Evolutionary conservation across 37 sponge, comb jelly and placozoan species (phyloP), one percentile per base, ranked within the genome.

Genomic region (Trichoplax adhaerens): DNA sequence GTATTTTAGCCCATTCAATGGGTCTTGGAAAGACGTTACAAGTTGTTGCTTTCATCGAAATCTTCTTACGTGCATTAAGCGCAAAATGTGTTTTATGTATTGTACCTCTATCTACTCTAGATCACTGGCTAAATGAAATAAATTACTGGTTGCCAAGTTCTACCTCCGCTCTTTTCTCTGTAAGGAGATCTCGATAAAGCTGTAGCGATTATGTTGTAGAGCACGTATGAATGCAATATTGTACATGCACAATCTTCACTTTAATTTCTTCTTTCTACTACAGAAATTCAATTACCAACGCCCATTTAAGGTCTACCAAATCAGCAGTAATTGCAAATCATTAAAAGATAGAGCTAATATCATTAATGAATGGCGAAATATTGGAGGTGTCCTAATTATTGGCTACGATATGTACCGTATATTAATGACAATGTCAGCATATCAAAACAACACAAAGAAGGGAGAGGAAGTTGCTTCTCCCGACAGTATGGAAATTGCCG

Each of bases 1-100:
- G 99, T 62, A 91, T 97, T 5, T 72, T 97, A 50, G 99, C 99
- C 47, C 99, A 97, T 75, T 83, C 90, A 72, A 97, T 97, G 99
- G 99, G 99, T 1, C 80, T 97, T 56, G 99, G 99, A 53, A 97
- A 97, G 68, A 97, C 99, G 56, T 78, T 97, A 57, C 94, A 94
- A 81, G 69, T 82, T 7, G 62, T 93, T 47, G 79, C 80, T 1
- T 97, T 97, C 56, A 84, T 86, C 2, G 99, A 97, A 67, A 52
- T 92, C 48, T 86, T 89, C 58, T 67, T 97, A 5, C 77, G 85
- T 52, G 76, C 68, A 82, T 92, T 93, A 1, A 71, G 80, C 47
- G 72, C 90, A 12, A 64, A 75, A 53, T 78, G 73, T 73, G 93
- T 89, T 7, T 77, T 97, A 68, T 81, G 87, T 7, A 80, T 92